Base-by-base conservation (phyloP, 2,888 invertebrate genomes). In the Mallateleia sp. region DNA sequence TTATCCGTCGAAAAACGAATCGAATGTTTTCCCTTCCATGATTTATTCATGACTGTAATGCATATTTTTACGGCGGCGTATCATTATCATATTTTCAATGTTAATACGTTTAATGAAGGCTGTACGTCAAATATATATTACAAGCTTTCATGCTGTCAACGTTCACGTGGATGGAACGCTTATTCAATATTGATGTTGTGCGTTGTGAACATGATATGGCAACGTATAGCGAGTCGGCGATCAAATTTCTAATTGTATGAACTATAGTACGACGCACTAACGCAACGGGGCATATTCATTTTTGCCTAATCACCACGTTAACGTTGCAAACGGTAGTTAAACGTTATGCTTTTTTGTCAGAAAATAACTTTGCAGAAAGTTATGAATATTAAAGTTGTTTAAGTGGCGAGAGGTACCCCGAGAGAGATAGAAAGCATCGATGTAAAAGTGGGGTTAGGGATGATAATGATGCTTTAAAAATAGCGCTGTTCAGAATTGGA, bases 31-130 rank as follows among this genome's bases (percentile, higher is more conserved):
- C 28, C 42, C 28, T 75, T 34, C 67, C 54, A 60, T 82, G 82
- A 34, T 82, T 69, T 75, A 82, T 82, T 75, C 69, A 75, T 75
- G 62, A 69, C 11, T 9, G 34, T 66, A 28, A 38, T 72, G 77
- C 54, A 77, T 71, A 75, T 71, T 83, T 83, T 75, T 32, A 54
- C 67, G 34, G 38, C 32, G 67, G 79, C 75, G 79, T 62, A 64
- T 85, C 74, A 75, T 85, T 85, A 85, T 75, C 75, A 85, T 80
- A 85, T 75, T 85, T 85, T 85, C 80, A 78, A 86, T 86, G 77
- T 81, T 81, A 77, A 85, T 85, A 77, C 80, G 54, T 72, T 77
- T 77, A 85, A 85, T 72, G 80, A 77, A 77, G 85, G 71, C 56
- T 67, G 28, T 71, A 24, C 77, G 85, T 85, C 85, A 81, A 85